Evolutionary conservation across 2,797 vertebrate genomes (phyloP), one percentile per base, ranked within the genome.

Genomic region (Pitangus sulphuratus): DNA sequence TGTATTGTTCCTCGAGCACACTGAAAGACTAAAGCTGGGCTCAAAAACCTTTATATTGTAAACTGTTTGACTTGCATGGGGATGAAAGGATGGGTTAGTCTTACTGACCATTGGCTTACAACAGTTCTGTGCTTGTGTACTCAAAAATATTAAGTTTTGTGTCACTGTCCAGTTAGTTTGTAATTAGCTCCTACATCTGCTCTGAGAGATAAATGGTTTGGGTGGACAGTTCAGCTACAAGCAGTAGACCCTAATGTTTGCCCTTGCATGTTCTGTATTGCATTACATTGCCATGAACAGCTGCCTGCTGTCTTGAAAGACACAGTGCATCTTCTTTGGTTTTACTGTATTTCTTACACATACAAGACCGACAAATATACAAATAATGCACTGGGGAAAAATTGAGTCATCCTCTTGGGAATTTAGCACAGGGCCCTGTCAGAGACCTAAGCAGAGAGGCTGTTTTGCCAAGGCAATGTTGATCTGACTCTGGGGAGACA

Each of bases 231-330:
- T 71, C 17, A 64, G 40, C 61, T 78, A 15, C 7, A 28, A 20
- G 56, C 40, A 66, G 58, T 18, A 47, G 47, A 44, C 37, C 8
- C 16, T 68, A 12, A 11, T 3, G 26, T 30, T 22, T 3, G 3
- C 21, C 14, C n/a, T 68, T 0, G 0, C 15, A 19, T 56, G 45
- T 37, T 91, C 37, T 7, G 4, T 45, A 3, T 53, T 68, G 72
- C 3, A 8, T 81, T 74, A 22, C 30, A 30, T 42, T 0, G 0
- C 60, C 20, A 4, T 42, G 15, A 93, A 31, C 10, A 62, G 30
- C 44, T 45, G 31, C 40, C 75, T 56, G 8, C 57, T 75, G 87
- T 90, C 57, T 76, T 54, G 61, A 75, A 84, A 47, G 39, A 37
- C 26, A 17, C 26, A 18, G 9, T 25, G 8, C 25, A 26, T 45